Conservation (phyloP, 2,888 invertebrate species). For the Drosophila fungiperda region DNA sequence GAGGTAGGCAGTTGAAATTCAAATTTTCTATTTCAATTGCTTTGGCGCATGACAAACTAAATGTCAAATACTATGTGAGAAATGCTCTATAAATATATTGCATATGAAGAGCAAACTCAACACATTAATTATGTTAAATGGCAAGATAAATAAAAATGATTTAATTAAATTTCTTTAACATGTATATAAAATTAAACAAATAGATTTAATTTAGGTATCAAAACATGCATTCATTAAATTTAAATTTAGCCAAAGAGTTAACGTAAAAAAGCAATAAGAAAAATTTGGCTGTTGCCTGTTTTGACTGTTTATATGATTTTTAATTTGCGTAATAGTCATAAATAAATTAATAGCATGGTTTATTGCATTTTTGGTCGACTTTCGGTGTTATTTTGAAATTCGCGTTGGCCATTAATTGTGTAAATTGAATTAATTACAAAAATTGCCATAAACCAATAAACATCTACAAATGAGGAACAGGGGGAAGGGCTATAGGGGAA, state of each 20-base stretch:
- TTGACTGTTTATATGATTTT: constrained; percentile 35
- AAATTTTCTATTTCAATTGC: constrained; percentile 14
- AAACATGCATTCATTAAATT: constrained; percentile 4
- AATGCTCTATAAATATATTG: not conserved
- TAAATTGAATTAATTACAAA: constrained; percentile 72
- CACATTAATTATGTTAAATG: not conserved
- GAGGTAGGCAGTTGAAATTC: constrained; percentile 24
- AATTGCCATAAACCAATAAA: constrained; percentile 66
- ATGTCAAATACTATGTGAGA: constrained; percentile 16
- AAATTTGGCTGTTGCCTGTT: constrained; percentile 4
- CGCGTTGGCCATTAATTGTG: constrained; percentile 67
- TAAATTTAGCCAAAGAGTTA: not conserved
- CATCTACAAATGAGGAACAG: constrained; percentile 34
- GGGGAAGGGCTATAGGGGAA: not conserved
- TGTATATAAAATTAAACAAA: not conserved
- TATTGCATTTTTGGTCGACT: constrained; percentile 55
- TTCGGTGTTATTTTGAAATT: constrained; percentile 31
- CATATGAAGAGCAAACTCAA: not conserved
- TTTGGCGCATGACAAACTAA: constrained; percentile 1
- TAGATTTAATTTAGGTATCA: not conserved
- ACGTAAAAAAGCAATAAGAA: not conserved
- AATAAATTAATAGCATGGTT: constrained; percentile 72
- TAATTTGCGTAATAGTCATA: constrained; percentile 71
- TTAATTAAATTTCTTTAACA: not conserved
- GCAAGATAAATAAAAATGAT: not conserved